Evolutionary conservation across 2,113 vertebrate species (phyloP).

Genomic region (Channa maculata): DNA sequence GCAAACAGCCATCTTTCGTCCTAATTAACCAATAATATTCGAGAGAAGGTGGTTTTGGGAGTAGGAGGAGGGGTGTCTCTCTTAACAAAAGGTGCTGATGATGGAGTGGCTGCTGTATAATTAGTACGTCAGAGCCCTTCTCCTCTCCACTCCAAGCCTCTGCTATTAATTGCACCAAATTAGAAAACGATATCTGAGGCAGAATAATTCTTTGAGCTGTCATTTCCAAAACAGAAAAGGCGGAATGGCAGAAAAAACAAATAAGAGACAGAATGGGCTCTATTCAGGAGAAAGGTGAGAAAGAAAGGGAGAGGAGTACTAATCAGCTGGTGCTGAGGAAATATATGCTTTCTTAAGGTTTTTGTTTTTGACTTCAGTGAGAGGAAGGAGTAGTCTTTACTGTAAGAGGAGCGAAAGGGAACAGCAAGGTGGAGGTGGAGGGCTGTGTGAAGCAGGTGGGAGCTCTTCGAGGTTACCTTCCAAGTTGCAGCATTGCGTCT

Average conservation of each 20-base stretch:
- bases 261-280: conserved; percentile 89
- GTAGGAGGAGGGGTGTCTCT: conserved; percentile 82
- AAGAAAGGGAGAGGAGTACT: conserved; percentile 88
- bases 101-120: conserved; percentile 99
- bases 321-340: conserved; percentile 92
- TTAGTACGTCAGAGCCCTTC: conserved; percentile 96
- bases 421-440: conserved; percentile 3
- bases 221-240: conserved; percentile 85
- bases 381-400: conserved; percentile 26
- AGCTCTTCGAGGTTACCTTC: conserved; percentile 90
- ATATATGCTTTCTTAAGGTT: conserved; percentile 86
- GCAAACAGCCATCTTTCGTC: conserved; percentile 98
- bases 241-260: conserved; percentile 72
- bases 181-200: conserved; percentile 99
- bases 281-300: conserved; percentile 91
- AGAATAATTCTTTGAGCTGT: conserved; percentile 99
- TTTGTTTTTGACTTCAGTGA: conserved; percentile 8
- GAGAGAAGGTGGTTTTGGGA: conserved; percentile 64
- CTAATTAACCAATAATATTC: conserved; percentile 99
- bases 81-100: conserved; percentile 99
- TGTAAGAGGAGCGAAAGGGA: conserved; percentile 21
- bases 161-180: conserved; percentile 99
- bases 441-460: neutral
- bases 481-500: conserved; percentile 99
- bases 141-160: conserved; percentile 94